Evolutionary conservation across 1,140 invertebrate species (phyloP), one percentile per base, ranked within the genome.

Genomic region (Ceratoteleas bidentatus): DNA sequence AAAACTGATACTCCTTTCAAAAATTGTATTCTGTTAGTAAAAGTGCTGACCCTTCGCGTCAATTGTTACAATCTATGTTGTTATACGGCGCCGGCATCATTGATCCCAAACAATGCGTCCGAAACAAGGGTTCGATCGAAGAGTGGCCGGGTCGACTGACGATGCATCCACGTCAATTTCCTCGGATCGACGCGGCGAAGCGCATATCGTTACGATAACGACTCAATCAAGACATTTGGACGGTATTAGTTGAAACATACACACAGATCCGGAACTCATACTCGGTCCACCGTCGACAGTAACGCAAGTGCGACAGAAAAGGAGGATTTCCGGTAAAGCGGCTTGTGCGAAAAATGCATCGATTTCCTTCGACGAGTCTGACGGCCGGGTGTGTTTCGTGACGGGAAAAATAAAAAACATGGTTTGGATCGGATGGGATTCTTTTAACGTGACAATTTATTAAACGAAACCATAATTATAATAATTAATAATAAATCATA

Each of bases 391-490:
- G 40, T 43, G 49, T 34, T 43, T 64, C 24, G 14, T 36, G 40
- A 78, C 70, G 65, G 62, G 58, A 74, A 70, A 73, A 79, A 77
- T 61, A 70, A 75, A 83, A 83, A 76, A 78, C 70, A 68, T 56
- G 60, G 56, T 15, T 57, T 70, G 50, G 53, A 76, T 73, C 72
- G 62, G 56, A 65, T 81, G 65, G 56, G 40, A 74, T 88, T 86
- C 84, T 87, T 89, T 88, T 85, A 90, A 90, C 88, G 87, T 89
- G 88, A 89, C 84, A 89, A 84, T 89, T 90, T 88, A 89, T 90
- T 90, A 90, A 90, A 89, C 89, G 87, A 88, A 90, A 90, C 87
- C 81, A 88, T 89, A 87, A 89, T 88, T 85, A 88, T 90, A 87
- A 85, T 89, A 87, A 86, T 88, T 57, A 86, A 86, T 86, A 86